Conservation (phyloP, 2,888 invertebrate species). For the Acleris sparsana region DNA sequence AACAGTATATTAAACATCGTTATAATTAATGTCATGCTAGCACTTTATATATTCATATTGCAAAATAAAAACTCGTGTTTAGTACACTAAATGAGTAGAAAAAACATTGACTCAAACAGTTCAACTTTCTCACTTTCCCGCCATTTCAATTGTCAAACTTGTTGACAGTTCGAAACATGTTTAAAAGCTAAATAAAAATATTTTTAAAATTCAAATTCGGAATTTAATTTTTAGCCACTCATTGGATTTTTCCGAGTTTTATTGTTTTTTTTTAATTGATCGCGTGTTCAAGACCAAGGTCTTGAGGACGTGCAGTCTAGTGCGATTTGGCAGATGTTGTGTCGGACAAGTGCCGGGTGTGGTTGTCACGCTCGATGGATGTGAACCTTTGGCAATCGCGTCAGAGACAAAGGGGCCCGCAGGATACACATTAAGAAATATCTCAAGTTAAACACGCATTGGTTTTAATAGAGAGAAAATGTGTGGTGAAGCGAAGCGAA, state of each 20-base stretch:
- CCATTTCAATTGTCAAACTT: conserved; percentile 26
- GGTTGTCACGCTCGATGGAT: conserved; percentile 67
- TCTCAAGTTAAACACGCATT: conserved; percentile 6
- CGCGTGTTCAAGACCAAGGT: conserved; percentile 1
- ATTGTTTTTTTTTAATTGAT: conserved; percentile 38
- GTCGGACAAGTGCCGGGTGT: conserved; percentile 63
- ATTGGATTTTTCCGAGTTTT: conserved; percentile 14
- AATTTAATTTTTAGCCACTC: conserved; percentile 13
- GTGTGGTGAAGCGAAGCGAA: no score
- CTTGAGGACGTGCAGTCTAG: conserved; percentile 59
- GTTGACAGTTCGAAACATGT: no score
- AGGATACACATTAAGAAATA: conserved; percentile 31
- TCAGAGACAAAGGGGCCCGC: conserved; percentile 33
- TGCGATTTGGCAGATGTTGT: conserved; percentile 73
- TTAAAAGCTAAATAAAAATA: no score
- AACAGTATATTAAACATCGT: conserved; percentile 68
- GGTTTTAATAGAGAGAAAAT: not conserved
- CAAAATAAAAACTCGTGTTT: not conserved
- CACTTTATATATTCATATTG: conserved; percentile 41
- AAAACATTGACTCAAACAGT: conserved; percentile 2
- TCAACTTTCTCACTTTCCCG: conserved; percentile 38
- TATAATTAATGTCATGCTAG: conserved; percentile 51
- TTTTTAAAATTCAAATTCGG: no score
- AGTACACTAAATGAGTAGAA: conserved; percentile 25
- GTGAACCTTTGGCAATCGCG: conserved; percentile 56